phyloP scores from a whole-genome alignment of 2,888 invertebrate species.

The Eristalis arbustorum region DNA sequence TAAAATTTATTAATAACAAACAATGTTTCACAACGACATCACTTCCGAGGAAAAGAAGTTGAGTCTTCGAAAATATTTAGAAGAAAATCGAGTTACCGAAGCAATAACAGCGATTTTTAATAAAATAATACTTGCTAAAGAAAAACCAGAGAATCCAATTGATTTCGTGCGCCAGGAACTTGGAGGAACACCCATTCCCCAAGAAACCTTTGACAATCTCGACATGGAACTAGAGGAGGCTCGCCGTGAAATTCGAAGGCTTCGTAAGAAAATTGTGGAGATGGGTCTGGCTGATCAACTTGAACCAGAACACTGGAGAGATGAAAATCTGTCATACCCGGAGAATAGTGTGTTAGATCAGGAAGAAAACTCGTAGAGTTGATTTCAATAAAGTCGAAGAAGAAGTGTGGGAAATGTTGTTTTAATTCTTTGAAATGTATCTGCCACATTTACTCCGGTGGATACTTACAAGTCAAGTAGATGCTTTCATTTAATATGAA shows the following conservation, averaged over 20 bases:
- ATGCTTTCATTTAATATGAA: no score
- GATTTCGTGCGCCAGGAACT: conserved; percentile 70
- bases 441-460: no score
- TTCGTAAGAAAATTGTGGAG: conserved; percentile 44
- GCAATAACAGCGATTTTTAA: conserved; percentile 60
- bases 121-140: conserved; percentile 58
- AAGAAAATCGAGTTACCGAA: conserved; percentile 57
- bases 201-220: conserved; percentile 51
- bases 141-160: conserved; percentile 70
- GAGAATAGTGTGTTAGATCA: no score
- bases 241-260: conserved; percentile 60
- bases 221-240: conserved; percentile 69
- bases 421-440: no score
- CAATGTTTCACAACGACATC: conserved; percentile 47
- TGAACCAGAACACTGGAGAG: no score
- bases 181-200: conserved; percentile 57
- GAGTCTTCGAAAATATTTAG: conserved; percentile 57
- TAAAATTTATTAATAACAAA: background rate
- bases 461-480: no score
- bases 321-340: no score
- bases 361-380: no score
- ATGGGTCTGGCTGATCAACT: conserved; percentile 24
- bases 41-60: conserved; percentile 69
- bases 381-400: no score
- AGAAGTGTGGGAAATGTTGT: no score